These are phyloP conservation scores for Artibeus jamaicensis DNA, from an alignment of 2,797 vertebrate genomes.

Conservation along the genomic window DNA sequence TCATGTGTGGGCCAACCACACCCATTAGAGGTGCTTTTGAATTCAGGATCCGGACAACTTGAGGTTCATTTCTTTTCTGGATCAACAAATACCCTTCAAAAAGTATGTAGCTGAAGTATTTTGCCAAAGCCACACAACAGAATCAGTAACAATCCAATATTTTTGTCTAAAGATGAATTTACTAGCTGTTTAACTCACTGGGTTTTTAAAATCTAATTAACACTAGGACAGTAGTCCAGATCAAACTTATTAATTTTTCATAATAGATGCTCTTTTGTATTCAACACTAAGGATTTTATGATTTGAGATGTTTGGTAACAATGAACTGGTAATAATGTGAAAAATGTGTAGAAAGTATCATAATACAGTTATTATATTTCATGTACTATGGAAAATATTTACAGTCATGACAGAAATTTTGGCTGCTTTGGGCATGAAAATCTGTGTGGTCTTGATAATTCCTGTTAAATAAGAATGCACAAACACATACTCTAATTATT, in stretches of 20 bases:
- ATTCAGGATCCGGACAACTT: neutral
- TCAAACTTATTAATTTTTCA: slow-evolving; percentile 35
- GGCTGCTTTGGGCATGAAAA: neutral
- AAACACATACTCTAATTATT: neutral
- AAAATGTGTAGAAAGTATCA: neutral
- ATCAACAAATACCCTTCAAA: slow-evolving; percentile 21
- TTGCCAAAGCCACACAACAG: neutral
- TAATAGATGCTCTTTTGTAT: neutral
- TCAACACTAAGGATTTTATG: neutral
- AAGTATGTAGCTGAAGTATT: neutral
- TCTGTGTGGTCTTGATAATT: neutral
- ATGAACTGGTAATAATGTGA: neutral
- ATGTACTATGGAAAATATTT: neutral
- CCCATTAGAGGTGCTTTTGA: neutral
- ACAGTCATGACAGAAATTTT: neutral
- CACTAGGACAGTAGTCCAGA: neutral
- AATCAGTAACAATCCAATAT: slow-evolving; percentile 5
- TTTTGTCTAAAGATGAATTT: slow-evolving; percentile 2
- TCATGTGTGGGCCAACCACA: neutral
- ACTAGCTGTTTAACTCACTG: neutral
- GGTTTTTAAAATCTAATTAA: neutral
- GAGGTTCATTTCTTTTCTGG: neutral
- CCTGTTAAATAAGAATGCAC: neutral
- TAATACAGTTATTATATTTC: neutral
- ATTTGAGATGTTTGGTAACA: neutral